Evolutionary conservation across 2,113 vertebrate genomes (phyloP), one percentile per base, ranked within the genome.

Genomic region (Corythoichthys intestinalis): DNA sequence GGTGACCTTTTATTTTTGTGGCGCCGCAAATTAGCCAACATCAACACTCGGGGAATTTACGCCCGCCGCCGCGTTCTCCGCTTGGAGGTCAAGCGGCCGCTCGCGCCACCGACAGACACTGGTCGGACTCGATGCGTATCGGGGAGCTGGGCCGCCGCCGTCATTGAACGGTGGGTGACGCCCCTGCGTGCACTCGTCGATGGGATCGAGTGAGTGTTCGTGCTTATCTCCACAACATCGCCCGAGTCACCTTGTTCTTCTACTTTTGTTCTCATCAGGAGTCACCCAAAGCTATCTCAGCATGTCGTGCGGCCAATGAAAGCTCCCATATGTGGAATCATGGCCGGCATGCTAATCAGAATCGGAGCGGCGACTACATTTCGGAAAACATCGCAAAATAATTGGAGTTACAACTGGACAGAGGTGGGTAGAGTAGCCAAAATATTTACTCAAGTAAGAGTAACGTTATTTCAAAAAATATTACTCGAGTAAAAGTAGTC

Each of bases 141-240:
- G 66, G 69, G 63, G 39, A 6, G 65, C 12, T 34, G 63, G 63
- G 64, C 37, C n/a, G 62, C 70, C 68, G 3, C 78, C 69, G 82
- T 86, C 87, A 85, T 82, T 84, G 81, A 77, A 70, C 72, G 71
- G 80, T 82, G 85, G 83, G 84, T 85, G 80, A 83, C 73, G 17
- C 75, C 56, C 72, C 69, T 44, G 28, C 39, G 69, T 48, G 72
- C 68, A 46, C 66, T 76, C 69, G 37, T 83, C 84, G 87, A 86
- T 67, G 83, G 14, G 66, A 88, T 90, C 59, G 82, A 80, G 85
- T 85, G 80, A 65, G 74, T 69, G 83, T 83, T 67, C 84, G 73
- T 74, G 83, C 85, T 89, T 90, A 90, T 90, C 89, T 10, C 77
- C n/a, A 37, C 87, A 66, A 85, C 80, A 88, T 90, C 89, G 9